Conservation (phyloP, 2,888 invertebrate species). For the Agrochola lychnidis region DNA sequence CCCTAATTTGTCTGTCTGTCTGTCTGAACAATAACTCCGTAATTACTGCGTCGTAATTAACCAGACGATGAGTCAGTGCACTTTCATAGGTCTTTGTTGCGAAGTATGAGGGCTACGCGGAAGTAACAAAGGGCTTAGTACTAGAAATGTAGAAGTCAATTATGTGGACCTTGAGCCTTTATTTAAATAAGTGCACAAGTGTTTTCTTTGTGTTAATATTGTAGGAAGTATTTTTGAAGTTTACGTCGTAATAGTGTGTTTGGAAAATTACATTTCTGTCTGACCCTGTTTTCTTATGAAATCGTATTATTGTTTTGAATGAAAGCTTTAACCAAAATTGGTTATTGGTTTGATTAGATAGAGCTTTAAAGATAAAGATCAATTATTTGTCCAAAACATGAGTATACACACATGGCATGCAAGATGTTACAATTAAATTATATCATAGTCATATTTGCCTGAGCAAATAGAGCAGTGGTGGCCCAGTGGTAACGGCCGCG, state of each 20-base stretch:
- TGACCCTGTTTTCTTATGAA: no score
- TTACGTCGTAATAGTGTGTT: neutral
- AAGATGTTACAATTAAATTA: no score
- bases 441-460: no score
- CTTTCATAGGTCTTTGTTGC: conserved; percentile 69
- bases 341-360: no score
- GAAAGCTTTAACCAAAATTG: no score
- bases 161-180: conserved; percentile 60
- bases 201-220: conserved; percentile 50
- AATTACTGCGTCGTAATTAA: conserved; percentile 66
- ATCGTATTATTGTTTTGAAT: no score
- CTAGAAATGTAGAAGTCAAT: conserved; percentile 62
- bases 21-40: conserved; percentile 68
- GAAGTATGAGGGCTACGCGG: conserved; percentile 51
- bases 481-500: no score
- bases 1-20: conserved; percentile 69
- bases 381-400: no score
- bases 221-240: conserved; percentile 52
- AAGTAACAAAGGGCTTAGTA: conserved; percentile 63
- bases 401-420: no score
- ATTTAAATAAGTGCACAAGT: conserved; percentile 51
- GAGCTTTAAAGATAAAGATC: no score
- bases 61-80: conserved; percentile 63
- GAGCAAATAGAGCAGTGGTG: no score
- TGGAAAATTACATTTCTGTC: no score